Conservation (phyloP, 2,113 vertebrate species). For the Arenaria interpres region DNA sequence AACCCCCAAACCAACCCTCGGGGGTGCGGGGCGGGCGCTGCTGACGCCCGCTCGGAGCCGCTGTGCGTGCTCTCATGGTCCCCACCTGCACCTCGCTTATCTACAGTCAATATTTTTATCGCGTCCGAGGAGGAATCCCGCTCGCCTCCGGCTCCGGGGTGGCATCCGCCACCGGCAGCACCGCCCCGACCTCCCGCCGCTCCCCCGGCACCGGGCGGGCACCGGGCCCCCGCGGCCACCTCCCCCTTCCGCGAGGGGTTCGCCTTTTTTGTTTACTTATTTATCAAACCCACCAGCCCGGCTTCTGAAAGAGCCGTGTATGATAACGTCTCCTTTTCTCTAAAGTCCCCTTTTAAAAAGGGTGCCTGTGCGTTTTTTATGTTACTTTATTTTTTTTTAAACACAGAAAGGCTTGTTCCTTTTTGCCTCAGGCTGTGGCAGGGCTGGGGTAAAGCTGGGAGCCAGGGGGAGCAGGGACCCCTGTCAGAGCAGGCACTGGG, state of each 20-base stretch:
- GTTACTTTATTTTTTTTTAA: neutral
- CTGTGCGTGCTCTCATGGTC: constrained; percentile 21
- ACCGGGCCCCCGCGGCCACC: accelerated
- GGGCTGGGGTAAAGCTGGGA: neutral
- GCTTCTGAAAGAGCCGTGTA: neutral
- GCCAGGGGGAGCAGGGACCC: neutral
- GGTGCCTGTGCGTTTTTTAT: neutral
- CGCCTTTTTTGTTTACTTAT: neutral
- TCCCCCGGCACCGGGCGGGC: neutral
- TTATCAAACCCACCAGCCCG: neutral
- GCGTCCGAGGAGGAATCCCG: constrained; percentile 44
- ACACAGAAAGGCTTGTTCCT: neutral
- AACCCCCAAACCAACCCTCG: neutral
- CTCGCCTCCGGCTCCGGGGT: constrained; percentile 64
- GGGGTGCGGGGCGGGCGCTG: neutral
- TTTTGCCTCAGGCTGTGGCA: neutral
- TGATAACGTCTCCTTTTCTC: neutral
- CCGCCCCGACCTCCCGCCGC: neutral
- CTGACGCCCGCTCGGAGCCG: neutral
- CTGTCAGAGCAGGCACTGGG: neutral
- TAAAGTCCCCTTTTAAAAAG: neutral
- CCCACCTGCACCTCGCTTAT: constrained; percentile 65
- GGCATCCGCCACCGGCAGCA: neutral
- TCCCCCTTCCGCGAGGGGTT: neutral
- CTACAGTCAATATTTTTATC: constrained; percentile 79